Percentiles rank a stretch among this genome's conserved stretches.
Conservation (phyloP, 2,113 vertebrate genomes). For the Pimephales promelas region DNA sequence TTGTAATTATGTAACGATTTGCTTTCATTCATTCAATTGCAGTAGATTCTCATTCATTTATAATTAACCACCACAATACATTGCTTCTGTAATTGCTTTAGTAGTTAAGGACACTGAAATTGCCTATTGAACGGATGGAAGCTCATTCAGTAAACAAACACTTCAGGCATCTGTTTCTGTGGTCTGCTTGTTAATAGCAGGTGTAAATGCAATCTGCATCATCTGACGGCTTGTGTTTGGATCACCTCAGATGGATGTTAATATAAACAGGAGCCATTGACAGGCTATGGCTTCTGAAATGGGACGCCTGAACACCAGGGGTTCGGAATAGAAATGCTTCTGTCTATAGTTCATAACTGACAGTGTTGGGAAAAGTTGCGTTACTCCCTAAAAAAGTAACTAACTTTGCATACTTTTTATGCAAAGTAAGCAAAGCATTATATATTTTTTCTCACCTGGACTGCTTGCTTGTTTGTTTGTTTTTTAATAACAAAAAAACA, state of each 20-base stretch:
- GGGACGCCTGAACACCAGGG: background rate
- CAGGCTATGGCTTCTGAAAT: background rate
- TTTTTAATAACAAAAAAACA: no score
- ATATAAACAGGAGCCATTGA: background rate
- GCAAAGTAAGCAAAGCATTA: no score
- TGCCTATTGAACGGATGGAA: background rate
- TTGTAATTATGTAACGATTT: background rate
- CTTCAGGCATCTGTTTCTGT: background rate
- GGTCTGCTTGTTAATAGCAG: background rate
- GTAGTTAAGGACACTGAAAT: background rate
- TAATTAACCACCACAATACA: conserved; percentile 13
- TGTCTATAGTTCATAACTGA: background rate
- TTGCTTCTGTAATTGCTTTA: conserved; percentile 19
- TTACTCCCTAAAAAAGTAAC: no score
- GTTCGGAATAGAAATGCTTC: background rate
- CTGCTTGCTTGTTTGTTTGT: no score
- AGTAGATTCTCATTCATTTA: conserved; percentile 1
- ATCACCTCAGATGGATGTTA: background rate
- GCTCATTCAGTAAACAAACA: background rate
- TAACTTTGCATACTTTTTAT: no score
- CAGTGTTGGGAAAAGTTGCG: no score
- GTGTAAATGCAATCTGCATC: background rate
- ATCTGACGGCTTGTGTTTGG: background rate
- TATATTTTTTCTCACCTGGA: no score
- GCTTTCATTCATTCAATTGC: conserved; percentile 4